Evolutionary conservation across 2,888 invertebrate genomes (phyloP), one percentile per base, ranked within the genome.

Genomic region (Lepidocyrtinus sp.): DNA sequence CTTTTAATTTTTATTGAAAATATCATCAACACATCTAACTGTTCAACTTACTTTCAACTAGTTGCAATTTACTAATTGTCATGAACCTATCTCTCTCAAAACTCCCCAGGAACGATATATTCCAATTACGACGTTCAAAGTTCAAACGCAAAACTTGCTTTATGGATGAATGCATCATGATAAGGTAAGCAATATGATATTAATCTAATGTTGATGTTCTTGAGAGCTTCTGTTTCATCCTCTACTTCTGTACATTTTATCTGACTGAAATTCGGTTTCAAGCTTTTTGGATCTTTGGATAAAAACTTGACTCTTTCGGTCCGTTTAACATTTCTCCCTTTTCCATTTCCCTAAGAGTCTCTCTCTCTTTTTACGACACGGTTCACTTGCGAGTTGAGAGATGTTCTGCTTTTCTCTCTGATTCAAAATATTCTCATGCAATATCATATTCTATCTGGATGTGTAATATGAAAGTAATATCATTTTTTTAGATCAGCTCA

Each of bases 301-400:
- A 69, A 77, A 65, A 72, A 72, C 72, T 77, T 77, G 77, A 77
- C 77, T 77, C 77, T 77, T 77, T 77, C 77, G 72, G 77, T 77
- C 77, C 71, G 77, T 77, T 77, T 77, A 77, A 77, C 77, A 36
- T 36, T 36, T 77, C 72, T 72, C 50, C 59, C 72, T 24, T 67
- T 71, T 65, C 45, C 67, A 65, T 55, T 71, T 25, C 65, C 67
- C 72, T 77, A 77, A 65, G 50, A 72, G 36, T 5, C 36, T 36
- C 36, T 36, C 36, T 71, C 70, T 77, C 71, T 77, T 67, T 64
- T 72, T 72, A 67, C n/a, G n/a, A n/a, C n/a, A n/a, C 77, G 77
- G 72, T 72, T 72, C 72, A 77, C 77, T 77, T 70, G 77, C 61
- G 59, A 77, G 72, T 77, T 59, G 77, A 77, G 77, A 77, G 77